Conservation (phyloP, 2,797 vertebrate species). For the Corythornis leucogaster region DNA sequence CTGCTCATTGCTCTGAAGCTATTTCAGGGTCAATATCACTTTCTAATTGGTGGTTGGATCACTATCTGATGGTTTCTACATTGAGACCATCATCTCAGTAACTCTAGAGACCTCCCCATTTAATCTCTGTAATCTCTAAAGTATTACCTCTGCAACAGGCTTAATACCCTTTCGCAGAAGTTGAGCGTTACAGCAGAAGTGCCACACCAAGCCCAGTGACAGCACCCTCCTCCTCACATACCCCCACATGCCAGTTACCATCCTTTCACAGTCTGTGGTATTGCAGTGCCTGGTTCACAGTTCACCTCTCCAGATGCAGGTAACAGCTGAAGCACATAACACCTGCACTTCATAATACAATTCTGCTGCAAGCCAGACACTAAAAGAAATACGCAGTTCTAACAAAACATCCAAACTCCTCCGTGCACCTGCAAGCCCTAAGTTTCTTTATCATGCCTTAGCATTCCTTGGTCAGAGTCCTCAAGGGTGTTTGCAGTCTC, state of each 20-base stretch:
- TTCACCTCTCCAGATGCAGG: background rate
- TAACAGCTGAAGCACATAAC: background rate
- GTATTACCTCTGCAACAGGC: background rate
- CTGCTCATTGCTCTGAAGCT: background rate
- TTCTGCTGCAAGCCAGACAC: conserved; percentile 44
- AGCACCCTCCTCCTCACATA: accelerated
- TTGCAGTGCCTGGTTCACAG: background rate
- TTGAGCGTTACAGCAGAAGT: background rate
- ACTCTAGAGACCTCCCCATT: background rate
- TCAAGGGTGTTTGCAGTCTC: background rate
- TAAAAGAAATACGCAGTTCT: conserved; percentile 28
- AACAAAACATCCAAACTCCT: background rate
- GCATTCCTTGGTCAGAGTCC: conserved; percentile 31
- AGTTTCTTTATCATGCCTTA: background rate
- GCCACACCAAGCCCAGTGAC: background rate
- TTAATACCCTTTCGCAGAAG: background rate
- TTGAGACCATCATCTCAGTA: background rate
- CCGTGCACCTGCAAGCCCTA: conserved; percentile 33
- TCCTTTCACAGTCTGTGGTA: accelerated
- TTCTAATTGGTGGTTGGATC: background rate
- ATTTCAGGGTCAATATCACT: background rate
- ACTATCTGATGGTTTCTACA: background rate
- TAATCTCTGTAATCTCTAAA: too few species aligned
- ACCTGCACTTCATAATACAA: conserved; percentile 33
- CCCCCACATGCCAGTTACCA: accelerated